Percentiles rank a stretch among this genome's conserved stretches.
Evolutionary conservation across 2,888 invertebrate species (phyloP).

Genomic region (Drosophila ezoana): DNA sequence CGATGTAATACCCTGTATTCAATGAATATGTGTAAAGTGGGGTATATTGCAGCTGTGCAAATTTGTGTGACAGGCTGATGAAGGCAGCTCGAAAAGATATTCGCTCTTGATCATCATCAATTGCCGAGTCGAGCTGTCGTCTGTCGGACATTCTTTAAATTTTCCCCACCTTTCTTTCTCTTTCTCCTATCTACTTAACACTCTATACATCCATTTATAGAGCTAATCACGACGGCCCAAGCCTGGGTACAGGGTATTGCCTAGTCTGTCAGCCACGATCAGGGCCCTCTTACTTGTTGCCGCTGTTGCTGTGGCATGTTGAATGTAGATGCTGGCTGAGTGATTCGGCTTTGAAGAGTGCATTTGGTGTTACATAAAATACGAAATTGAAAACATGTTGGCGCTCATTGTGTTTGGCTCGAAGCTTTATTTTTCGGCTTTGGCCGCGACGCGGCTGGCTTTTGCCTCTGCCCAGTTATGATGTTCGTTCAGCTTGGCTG

Average conservation of each 20-base stretch:
- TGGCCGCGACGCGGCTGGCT: conserved; percentile 25
- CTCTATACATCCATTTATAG: background rate
- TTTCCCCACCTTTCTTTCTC: no score
- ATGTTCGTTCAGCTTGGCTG: conserved; percentile 51
- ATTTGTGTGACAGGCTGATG: background rate
- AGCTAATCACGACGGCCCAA: background rate
- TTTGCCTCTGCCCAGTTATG: conserved; percentile 60
- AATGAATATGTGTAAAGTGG: background rate
- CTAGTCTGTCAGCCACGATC: background rate
- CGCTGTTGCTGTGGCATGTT: conserved; percentile 13
- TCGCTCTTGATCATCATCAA: background rate
- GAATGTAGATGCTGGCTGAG: conserved; percentile 34
- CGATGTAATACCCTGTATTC: conserved; percentile 9
- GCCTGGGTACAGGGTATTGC: background rate
- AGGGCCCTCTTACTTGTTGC: conserved; percentile 10
- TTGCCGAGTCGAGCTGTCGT: no score
- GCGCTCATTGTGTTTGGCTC: conserved; percentile 41
- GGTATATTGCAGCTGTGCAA: background rate
- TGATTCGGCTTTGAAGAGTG: conserved; percentile 64
- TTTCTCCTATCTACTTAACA: no score
- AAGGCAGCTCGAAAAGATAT: no score
- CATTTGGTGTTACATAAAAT: conserved; percentile 76
- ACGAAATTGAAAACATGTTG: conserved; percentile 57
- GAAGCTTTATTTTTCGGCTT: conserved; percentile 57
- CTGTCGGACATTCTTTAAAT: no score